Evolutionary conservation across 2,797 vertebrate genomes (phyloP).

Genomic region (Sebastes goodei): DNA sequence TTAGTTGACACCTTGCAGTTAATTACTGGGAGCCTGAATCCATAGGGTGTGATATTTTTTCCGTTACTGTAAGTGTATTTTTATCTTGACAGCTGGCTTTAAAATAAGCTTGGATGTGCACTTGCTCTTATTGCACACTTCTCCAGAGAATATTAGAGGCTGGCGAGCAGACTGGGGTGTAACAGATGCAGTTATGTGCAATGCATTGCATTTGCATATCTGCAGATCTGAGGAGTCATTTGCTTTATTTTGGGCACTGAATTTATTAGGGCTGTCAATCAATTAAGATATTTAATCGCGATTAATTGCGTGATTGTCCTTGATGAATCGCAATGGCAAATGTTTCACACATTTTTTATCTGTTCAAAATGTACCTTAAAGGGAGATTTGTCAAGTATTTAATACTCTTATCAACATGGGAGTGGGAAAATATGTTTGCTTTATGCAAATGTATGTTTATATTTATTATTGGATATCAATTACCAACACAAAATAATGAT

Average conservation of each 20-base stretch:
- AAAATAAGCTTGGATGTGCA: neutral
- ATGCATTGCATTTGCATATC: neutral
- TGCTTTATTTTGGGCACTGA: neutral
- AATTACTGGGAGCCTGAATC: neutral
- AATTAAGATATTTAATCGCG: too few species aligned
- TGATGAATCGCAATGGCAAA: too few species aligned
- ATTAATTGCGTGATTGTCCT: too few species aligned
- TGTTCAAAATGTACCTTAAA: too few species aligned
- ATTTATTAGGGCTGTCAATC: neutral
- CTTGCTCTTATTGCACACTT: neutral
- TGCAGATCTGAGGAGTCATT: neutral
- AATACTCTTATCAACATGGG: too few species aligned
- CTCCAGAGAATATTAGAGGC: neutral
- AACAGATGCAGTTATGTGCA: neutral
- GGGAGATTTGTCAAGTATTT: too few species aligned
- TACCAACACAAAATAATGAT: too few species aligned
- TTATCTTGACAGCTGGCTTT: slow-evolving; percentile 1
- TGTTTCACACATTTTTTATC: too few species aligned
- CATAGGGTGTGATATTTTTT: neutral
- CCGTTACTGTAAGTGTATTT: neutral
- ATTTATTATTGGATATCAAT: too few species aligned
- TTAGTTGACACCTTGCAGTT: neutral
- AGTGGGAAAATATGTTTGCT: too few species aligned
- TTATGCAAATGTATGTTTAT: too few species aligned
- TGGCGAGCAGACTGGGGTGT: neutral